Base-by-base conservation (phyloP, 2,113 vertebrate species). In the Rhinoderma darwinii region DNA sequence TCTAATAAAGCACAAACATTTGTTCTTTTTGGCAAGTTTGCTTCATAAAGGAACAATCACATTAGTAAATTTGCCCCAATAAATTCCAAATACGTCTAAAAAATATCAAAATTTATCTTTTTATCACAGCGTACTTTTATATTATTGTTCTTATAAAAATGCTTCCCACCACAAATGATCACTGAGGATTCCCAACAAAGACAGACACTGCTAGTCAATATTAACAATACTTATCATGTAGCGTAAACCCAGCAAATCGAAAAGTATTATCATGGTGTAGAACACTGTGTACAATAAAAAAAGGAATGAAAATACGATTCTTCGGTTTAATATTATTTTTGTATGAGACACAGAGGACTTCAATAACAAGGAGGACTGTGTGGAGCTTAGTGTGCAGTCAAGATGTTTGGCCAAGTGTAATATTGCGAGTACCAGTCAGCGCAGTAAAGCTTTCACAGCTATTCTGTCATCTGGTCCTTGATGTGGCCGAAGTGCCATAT, bases 231-330 rank as follows among this genome's bases (percentile, higher is more conserved):
- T 77, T 27, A 63, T 77, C 72, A 47, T 84, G 83, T 84, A 77
- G 37, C 72, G 7, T 54, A 76, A 84, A 35, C 83, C 25, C 54
- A 47, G 54, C 32, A 84, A 84, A 84, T 76, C 27, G 39, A 75
- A 84, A 44, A 61, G 73, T 84, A 84, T 77, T 63, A 84, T 73
- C 66, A 83, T 54, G 72, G 72, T 44, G 73, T 27, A 84, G 39
- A 76, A 75, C 18, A 35, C 72, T 32, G 39, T 47, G 56, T 32
- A 77, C 83, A 84, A 84, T 84, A 84, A 84, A 76, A 84, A 39
- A 30, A 41, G 54, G 39, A 63, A 63, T 63, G 73, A 84, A 84
- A 84, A 84, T 51, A 74, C 35, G 73, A 18, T 73, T 73, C 51
- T 20, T 54, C 25, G 1, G 73, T 76, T 76, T 39, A 47, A 84